Base-by-base conservation (phyloP, 2,888 invertebrate species). In the Aethes cnicana region DNA sequence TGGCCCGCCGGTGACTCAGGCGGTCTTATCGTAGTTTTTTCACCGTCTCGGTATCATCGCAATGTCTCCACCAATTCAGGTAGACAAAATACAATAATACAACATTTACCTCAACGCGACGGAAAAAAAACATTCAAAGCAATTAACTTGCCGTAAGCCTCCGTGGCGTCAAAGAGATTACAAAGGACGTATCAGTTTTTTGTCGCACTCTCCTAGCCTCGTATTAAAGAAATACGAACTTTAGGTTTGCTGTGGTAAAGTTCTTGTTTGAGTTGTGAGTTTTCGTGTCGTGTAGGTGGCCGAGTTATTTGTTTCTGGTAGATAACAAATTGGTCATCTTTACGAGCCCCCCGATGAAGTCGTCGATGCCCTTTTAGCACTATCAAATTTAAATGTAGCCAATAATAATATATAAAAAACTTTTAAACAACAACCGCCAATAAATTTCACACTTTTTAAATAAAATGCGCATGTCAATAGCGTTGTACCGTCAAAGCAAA, bases 101-200 rank as follows among this genome's bases (percentile, higher is more conserved):
- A 83, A 79, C 78, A 82, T 84, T 84, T 81, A 77, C 68, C 74
- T 60, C 64, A 58, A 59, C 54, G 64, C 63, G 64, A 62, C 58
- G 60, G n/a, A 66, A 72, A 75, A 82, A 83, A 79, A 72, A 66
- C 56, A 79, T 82, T 74, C 74, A 70, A 85, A 84, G 83, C 87
- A 88, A 89, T 89, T 88, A 89, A 85, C 78, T 81, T 67, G 63
- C 52, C 32, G 32, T 85, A 74, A 85, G 78, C 80, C 80, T 76
- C 77, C 61, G 66, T 86, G 88, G 88, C 88, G 88, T 88, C 88
- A 86, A 81, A 66, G 72, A 80, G 84, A 86, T 88, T 85, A 87
- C 85, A 85, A 83, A 77, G 78, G 82, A 84, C 78, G 84, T 87
- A 86, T 84, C 84, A 81, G 80, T 77, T 81, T 84, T 84, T 82